Evolutionary conservation across 2,888 invertebrate species (phyloP), one percentile per base, ranked within the genome.

Genomic region (Spodoptera picta): DNA sequence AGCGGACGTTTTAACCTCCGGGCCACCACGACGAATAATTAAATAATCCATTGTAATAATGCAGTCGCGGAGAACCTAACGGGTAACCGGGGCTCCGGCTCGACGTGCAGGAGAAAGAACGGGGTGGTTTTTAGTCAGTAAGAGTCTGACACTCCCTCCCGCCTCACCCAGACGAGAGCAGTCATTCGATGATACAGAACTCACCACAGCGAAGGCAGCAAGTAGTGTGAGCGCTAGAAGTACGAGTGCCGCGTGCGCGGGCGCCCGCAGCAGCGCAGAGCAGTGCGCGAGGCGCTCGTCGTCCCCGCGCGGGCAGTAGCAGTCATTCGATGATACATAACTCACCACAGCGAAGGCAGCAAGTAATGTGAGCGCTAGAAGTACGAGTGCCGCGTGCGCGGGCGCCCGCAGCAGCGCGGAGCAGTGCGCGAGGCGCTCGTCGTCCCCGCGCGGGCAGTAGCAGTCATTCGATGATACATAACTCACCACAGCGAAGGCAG

Each of bases 271-370:
- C 48, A 98, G 92, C 60, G 97, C 95, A 56, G 97, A 97, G 84
- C 98, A 98, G 86, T 98, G 97, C 12, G 97, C 95, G 69, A 97
- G 95, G 5, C 97, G 96, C 90, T 98, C 97, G 90, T 98, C 98
- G 75, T 96, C 96, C 0, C 97, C 97, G 3, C 96, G 96, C 10
- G 98, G 98, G 83, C 98, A 98, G 86, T 98, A n/a, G n/a, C n/a
- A n/a, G n/a, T n/a, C n/a, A n/a, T n/a, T n/a, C n/a, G n/a, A n/a
- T n/a, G n/a, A n/a, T n/a, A n/a, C 14, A 14, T 14, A 14, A 75
- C 93, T 90, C 68, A 96, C 96, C 91, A 95, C 88, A 90, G 95
- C 88, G 84, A 94, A 89, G 72, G 93, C 87, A 79, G 94, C 81
- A 65, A 95, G 83, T 72, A 92, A 76, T 72, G 95, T 90, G 81